Base-by-base conservation (phyloP, 1,140 invertebrate species). In the Brachystomella parvula region DNA sequence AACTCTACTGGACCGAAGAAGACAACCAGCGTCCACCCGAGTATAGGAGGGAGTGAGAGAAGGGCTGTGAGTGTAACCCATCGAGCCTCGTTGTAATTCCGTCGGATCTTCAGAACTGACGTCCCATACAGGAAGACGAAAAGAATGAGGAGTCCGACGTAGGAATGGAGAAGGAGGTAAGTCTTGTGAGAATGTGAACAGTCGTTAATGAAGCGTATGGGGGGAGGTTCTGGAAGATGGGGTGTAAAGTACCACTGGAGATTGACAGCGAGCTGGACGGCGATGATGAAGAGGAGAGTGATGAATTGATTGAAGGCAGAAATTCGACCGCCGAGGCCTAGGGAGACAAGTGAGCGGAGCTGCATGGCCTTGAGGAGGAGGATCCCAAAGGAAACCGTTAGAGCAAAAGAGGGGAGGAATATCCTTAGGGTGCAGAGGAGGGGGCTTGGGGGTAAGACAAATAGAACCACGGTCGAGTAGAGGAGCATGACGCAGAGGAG, bases 401-500 rank as follows among this genome's bases (percentile, higher is more conserved):
- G 49, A 1, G 77, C 71, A 0, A 76, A 29, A 21, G 77, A 75
- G 24, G 76, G 76, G 0, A 76, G 6, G 44, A 78, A 68, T 6
- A 76, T 68, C 2, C 77, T 66, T 1, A 77, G 32, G 9, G 66
- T 69, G 67, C 79, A 79, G n/a, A 78, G 73, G 6, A 76, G 66
- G 24, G 74, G 70, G 28, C 69, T 66, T 6, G 76, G 74, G 39
- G 81, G 77, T 61, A 80, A 71, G n/a, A 80, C 74, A 65, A 79
- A 81, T 29, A 80, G 64, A 49, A 77, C 76, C 19, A 79, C 76
- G 21, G 77, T 80, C 3, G 74, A 68, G 68, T 79, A 81, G 17
- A 81, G 67, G 44, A 75, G 74, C 63, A 80, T 75, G 24, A 82
- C 76, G 15, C 79, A 76, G 17, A 80, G 58, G 1, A 83, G 74